Evolutionary conservation across 2,888 invertebrate species (phyloP).

Genomic region (Psylliodes chrysocephalus): DNA sequence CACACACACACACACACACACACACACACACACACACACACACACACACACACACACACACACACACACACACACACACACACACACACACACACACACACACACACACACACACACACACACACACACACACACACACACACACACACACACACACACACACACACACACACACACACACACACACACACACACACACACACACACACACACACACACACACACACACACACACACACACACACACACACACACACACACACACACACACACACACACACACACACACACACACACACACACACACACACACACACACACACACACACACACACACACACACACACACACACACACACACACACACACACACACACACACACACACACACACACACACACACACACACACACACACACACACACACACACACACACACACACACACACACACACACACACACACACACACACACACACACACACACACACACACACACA

Average conservation of each 20-base stretch:
- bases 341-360: conserved; percentile 13
- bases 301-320: neutral
- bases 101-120: conserved; percentile 27
- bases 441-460: conserved; percentile 13
- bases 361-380: conserved; percentile 13
- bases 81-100: conserved; percentile 27
- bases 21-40: conserved; percentile 28
- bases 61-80: conserved; percentile 28
- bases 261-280: conserved; percentile 11
- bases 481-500: conserved; percentile 13
- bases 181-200: conserved; percentile 26
- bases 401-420: conserved; percentile 13
- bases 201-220: conserved; percentile 29
- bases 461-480: conserved; percentile 13
- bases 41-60: conserved; percentile 27
- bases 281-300: conserved; percentile 1
- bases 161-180: conserved; percentile 26
- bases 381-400: conserved; percentile 13
- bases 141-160: conserved; percentile 26
- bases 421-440: conserved; percentile 13
- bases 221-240: conserved; percentile 1
- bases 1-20: conserved; percentile 21
- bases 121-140: conserved; percentile 26
- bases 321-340: conserved; percentile 6
- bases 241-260: conserved; percentile 3